Base-by-base conservation (phyloP, 23 tunicate genomes). In the Pegea sp. region DNA sequence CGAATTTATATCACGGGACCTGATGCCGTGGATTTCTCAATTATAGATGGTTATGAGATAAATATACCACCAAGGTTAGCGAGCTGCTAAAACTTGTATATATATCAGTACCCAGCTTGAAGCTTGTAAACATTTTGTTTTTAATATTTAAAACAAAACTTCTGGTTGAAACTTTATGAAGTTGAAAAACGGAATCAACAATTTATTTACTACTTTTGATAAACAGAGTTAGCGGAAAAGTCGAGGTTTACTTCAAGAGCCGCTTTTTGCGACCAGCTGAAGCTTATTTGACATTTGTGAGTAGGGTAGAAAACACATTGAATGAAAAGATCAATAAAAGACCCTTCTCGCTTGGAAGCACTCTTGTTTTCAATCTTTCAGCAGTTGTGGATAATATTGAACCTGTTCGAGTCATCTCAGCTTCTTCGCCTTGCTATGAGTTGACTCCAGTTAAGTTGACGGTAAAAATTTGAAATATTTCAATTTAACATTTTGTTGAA, bases 211-310 rank as follows among this genome's bases (percentile, higher is more conserved):
- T 16, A 50, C 6, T 50, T 50, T 11, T 13, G 21, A 18, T 11
- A 16, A 26, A 30, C 77, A 84, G 95, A 44, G 57, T 52, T 49
- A 76, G 50, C 22, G 53, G 48, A 6, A 74, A 59, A 49, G 26
- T 84, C 54, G 95, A 84, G 52, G 79, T 84, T 16, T 44, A 34
- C 4, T 84, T 84, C 66, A 57, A 60, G 26, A 73, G 84, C 34
- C 69, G 95, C 0, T 53, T 73, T 49, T 54, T 84, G 54, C 81
- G 95, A 5, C 95, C 95, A 0, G 84, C 95, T n/a, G 77, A 74
- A 43, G 84, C 95, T 1, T 61, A 69, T 2, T 59, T 84, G 26
- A 66, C 73, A 28, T 34, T 84, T 56, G 76, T 74, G 4, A 70
- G 84, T 22, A 24, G 74, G 18, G 24, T 77, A 26, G 71, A 62